Base-by-base conservation (phyloP, 2,888 invertebrate genomes). In the Drosophila pseudotakahashii region DNA sequence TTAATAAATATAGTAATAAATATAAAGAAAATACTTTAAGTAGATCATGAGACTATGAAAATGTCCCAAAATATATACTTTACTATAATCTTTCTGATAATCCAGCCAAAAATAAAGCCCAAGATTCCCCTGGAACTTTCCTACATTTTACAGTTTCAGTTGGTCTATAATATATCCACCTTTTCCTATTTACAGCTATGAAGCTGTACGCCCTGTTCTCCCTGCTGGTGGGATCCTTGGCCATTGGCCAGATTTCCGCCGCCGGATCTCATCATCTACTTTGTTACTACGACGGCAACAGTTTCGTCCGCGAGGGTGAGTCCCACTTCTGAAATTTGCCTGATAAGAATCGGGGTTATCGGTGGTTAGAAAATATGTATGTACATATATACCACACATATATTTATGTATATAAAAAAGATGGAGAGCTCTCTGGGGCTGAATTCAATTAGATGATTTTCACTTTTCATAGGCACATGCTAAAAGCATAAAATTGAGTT, bases 251-350 rank as follows among this genome's bases (percentile, higher is more conserved):
- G 48, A 74, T 59, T 32, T 74, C 76, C 26, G 81, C 77, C 34
- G 80, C 62, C 16, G 77, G 79, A 42, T 71, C 64, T 9, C 58
- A 83, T 5, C 86, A 90, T 61, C 50, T 90, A 61, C 62, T 91
- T 7, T 92, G 92, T 66, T 89, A 89, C 61, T 92, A 91, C 66
- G 91, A 92, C 75, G 89, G 91, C 55, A 72, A 58, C 60, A 91
- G 91, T 69, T 90, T 81, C 52, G 77, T 78, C 7, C 89, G 91
- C 36, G 90, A 90, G 88, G 92, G 92, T 92, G 86, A 90, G 88
- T 68, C 44, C 39, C 39, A 13, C 26, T 9, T 34, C 9, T 16
- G 14, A 26, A 42, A 7, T 5, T 36, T n/a, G 36, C 23, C 23
- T 39, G 70, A 70, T 66, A 54, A 66, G 52, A 13, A 50, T 36